phyloP scores from a whole-genome alignment of 2,888 invertebrate species.

The Perizoma flavofasciatum region DNA sequence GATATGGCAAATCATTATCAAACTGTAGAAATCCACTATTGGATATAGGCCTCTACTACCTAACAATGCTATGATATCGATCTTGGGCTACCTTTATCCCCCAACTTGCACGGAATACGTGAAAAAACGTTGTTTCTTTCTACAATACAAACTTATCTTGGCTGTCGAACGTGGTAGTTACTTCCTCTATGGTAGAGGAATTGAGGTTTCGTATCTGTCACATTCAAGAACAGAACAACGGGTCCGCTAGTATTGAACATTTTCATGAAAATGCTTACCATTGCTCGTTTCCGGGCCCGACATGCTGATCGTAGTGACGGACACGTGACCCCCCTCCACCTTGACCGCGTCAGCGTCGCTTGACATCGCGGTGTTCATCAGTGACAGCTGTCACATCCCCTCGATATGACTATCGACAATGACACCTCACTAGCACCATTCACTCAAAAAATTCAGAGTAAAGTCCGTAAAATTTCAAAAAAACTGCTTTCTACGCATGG shows the following conservation, averaged over 20 bases:
- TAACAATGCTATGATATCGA: too few species aligned
- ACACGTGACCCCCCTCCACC: conserved; percentile 85
- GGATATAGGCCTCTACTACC: too few species aligned
- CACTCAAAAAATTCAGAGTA: conserved; percentile 35
- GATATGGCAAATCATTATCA: too few species aligned
- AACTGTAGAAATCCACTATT: too few species aligned
- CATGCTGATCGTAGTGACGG: conserved; percentile 92
- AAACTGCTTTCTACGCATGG: conserved; percentile 57
- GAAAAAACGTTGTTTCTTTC: too few species aligned
- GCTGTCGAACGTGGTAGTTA: too few species aligned
- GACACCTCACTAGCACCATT: conserved; percentile 68
- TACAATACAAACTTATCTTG: too few species aligned
- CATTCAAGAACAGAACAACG: not conserved
- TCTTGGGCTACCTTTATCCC: too few species aligned
- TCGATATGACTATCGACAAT: conserved; percentile 58
- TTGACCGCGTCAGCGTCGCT: conserved; percentile 77
- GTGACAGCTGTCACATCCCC: conserved; percentile 45
- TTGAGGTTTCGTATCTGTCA: too few species aligned
- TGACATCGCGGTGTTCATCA: conserved; percentile 67
- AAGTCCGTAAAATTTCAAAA: conserved; percentile 57
- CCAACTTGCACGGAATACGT: too few species aligned
- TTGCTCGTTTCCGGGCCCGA: conserved; percentile 84
- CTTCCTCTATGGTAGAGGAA: too few species aligned
- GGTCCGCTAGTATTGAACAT: not conserved
- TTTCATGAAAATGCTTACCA: conserved; percentile 58